Evolutionary conservation across 2,888 invertebrate species (phyloP).

Genomic region (Aleiodes leptofemur): DNA sequence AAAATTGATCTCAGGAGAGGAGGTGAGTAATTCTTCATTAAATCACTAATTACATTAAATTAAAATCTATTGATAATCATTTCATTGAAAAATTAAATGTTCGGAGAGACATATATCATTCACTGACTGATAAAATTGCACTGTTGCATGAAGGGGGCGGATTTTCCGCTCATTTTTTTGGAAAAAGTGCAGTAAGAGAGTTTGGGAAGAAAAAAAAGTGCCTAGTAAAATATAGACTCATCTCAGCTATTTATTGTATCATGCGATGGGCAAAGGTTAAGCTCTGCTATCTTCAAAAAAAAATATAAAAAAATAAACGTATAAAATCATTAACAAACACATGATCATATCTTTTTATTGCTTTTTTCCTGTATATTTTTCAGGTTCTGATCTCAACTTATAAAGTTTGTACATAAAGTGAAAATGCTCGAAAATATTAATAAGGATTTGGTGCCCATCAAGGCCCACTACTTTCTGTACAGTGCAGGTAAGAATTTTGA

Average conservation of each 20-base stretch:
- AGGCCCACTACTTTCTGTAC: conserved; percentile 91
- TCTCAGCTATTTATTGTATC: not conserved
- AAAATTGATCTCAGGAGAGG: not conserved
- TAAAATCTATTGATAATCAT: no score
- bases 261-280: conserved; percentile 25
- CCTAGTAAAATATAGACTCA: no score
- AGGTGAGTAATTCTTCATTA: not conserved
- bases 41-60: not conserved
- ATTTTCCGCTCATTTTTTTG: no score
- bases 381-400: not conserved
- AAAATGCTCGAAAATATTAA: conserved; percentile 78
- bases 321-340: not conserved
- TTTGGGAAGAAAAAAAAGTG: no score
- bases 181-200: no score
- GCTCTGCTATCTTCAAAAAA: not conserved
- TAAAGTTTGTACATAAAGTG: conserved; percentile 30
- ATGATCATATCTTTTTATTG: conserved; percentile 4
- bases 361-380: conserved; percentile 2
- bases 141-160: no score
- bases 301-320: conserved; percentile 1
- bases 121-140: no score
- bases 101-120: no score
- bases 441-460: conserved; percentile 87
- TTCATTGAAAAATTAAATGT: no score
- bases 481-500: conserved; percentile 84